These are phyloP conservation scores for Patagioenas fasciata DNA, from an alignment of 2,113 vertebrate species.

Conservation along the genomic window DNA sequence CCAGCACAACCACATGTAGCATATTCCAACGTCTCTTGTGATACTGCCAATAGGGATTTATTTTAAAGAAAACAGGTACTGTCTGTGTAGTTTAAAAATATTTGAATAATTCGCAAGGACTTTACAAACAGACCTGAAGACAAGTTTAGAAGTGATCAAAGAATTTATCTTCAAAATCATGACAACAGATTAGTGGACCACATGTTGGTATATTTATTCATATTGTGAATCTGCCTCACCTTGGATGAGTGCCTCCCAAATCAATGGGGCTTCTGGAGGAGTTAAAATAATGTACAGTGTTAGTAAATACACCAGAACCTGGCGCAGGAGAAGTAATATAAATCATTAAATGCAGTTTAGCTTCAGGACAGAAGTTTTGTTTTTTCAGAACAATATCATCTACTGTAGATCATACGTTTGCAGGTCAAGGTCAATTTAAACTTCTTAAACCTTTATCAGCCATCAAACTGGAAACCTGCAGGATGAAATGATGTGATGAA, in stretches of 20 bases:
- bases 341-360: conserved; percentile 40
- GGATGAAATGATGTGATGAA: conserved; percentile 34
- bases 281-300: background rate
- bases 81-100: background rate
- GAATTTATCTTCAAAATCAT: background rate
- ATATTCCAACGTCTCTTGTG: background rate
- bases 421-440: conserved; percentile 62
- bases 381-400: conserved; percentile 44
- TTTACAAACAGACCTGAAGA: conserved; percentile 21
- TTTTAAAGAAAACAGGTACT: conserved; percentile 13
- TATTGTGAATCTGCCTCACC: background rate
- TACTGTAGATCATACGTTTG: conserved; percentile 28
- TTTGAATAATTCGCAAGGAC: background rate
- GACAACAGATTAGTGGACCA: background rate
- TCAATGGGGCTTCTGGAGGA: background rate
- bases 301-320: conserved; percentile 3
- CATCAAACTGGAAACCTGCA: conserved; percentile 40
- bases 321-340: background rate
- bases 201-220: background rate
- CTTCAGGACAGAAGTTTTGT: conserved; percentile 34
- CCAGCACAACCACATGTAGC: background rate
- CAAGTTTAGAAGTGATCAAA: conserved; percentile 6
- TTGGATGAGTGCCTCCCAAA: conserved; percentile 5
- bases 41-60: conserved; percentile 2
- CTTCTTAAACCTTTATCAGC: conserved; percentile 38